Evolutionary conservation across 2,797 vertebrate species (phyloP).

Genomic region (Girardinus metallicus): DNA sequence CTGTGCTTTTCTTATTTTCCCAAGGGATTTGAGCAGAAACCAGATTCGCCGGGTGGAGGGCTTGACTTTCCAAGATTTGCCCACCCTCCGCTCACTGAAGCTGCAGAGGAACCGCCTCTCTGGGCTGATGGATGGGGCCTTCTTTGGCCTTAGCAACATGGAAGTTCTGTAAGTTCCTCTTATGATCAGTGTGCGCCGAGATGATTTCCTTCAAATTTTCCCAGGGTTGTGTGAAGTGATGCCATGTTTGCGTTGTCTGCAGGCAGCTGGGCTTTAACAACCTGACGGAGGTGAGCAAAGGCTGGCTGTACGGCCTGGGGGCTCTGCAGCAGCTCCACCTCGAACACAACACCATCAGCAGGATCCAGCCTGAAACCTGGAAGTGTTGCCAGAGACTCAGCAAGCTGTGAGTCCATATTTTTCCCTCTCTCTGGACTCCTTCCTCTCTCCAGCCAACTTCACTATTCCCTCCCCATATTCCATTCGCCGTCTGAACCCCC

Average conservation of each 20-base stretch:
- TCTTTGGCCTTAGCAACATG: conserved; percentile 96
- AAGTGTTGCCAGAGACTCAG: conserved; percentile 97
- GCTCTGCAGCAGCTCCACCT: conserved; percentile 95
- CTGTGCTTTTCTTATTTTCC: too few relatives aligned
- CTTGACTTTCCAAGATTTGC: conserved; percentile 92
- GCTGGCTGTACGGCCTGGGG: conserved; percentile 96
- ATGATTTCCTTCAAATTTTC: not conserved
- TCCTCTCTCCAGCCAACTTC: not conserved
- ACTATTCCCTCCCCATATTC: conserved; percentile 53
- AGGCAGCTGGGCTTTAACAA: conserved; percentile 98
- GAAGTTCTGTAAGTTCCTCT: conserved; percentile 89
- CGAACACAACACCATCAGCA: conserved; percentile 92
- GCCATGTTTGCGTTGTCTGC: conserved; percentile 25
- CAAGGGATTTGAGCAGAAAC: conserved; percentile 94
- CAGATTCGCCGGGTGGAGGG: conserved; percentile 90
- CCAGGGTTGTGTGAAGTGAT: not conserved
- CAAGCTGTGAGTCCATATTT: conserved; percentile 89
- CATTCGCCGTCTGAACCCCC: conserved; percentile 66
- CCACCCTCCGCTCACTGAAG: conserved; percentile 88
- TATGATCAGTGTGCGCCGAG: not conserved
- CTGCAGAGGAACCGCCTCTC: conserved; percentile 91
- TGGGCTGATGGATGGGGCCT: conserved; percentile 95
- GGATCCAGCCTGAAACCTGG: conserved; percentile 94
- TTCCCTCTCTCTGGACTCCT: not conserved
- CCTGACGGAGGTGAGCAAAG: conserved; percentile 95